Base-by-base conservation (phyloP, 2,113 vertebrate species). In the Motacilla tschutschensis region DNA sequence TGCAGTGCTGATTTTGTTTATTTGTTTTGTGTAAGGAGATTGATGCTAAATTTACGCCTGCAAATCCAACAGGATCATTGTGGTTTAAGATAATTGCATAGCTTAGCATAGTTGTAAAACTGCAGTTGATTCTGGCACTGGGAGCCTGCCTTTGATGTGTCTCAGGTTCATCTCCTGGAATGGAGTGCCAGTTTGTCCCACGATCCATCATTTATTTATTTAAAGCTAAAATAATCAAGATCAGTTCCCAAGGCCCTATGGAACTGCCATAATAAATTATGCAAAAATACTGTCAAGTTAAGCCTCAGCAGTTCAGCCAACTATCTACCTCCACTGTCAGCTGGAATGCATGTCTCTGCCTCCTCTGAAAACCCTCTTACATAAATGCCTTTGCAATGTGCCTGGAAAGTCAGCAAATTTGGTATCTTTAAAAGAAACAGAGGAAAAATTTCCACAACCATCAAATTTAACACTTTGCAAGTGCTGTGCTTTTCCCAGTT, bases 131-230 rank as follows among this genome's bases (percentile, higher is more conserved):
- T 91, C 80, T 93, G 77, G 67, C 71, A 70, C 51, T 29, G 41
- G 66, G 51, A 89, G 17, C 8, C 48, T 48, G 57, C 41, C 53
- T 96, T 85, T 85, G 63, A 70, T 86, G 62, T 60, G 18, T 19
- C 40, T 44, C 36, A 62, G 85, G 54, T 88, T 96, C 90, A 71
- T n/a, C 77, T 76, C 31, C 57, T 85, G 60, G 66, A 94, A 91
- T 9, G 18, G 60, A 81, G 19, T 62, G 64, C n/a, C 62, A 58
- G 63, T 85, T 85, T 77, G 71, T 73, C 50, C 20, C 41, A 46
- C 0, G 0, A 53, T 81, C 33, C 41, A 26, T 79, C 31, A 65
- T 31, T 81, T 91, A 85, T 93, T 89, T 91, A 87, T 87, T 93
- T 91, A 75, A 48, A n/a, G 80, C 50, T 60, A 58, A 94, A 85